These are phyloP conservation scores for Papio anubis DNA, from an alignment of 2,113 vertebrate genomes.

Conservation along the genomic window DNA sequence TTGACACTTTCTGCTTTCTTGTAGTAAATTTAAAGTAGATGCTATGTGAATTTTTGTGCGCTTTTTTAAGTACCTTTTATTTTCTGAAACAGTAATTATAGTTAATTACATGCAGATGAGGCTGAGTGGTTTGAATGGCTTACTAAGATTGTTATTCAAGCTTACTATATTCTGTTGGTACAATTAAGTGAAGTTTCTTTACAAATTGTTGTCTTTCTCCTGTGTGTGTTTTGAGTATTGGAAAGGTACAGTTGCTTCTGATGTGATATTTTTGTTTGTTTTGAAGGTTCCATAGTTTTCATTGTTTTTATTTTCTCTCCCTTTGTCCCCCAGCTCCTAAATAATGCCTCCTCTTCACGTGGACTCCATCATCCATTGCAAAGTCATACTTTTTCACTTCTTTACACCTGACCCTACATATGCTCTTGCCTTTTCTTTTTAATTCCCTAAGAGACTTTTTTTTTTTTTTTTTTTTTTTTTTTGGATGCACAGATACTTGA, in stretches of 20 bases:
- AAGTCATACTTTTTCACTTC: neutral
- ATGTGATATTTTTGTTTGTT: neutral
- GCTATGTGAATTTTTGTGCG: neutral
- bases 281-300: neutral
- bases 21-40: neutral
- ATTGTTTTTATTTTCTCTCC: rapidly evolving
- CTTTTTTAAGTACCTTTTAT: slow-evolving; percentile 25
- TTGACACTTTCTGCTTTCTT: neutral
- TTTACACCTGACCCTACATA: neutral
- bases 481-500: neutral
- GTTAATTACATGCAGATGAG: neutral
- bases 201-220: neutral
- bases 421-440: neutral
- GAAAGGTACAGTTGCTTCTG: neutral
- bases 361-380: neutral
- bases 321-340: neutral
- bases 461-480: neutral
- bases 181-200: neutral
- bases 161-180: neutral
- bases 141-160: neutral
- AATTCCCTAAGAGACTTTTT: neutral
- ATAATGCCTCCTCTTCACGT: neutral
- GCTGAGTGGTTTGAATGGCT: neutral
- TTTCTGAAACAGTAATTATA: neutral
- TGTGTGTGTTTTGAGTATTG: neutral